These are phyloP conservation scores for Fregata magnificens DNA, from an alignment of 2,113 vertebrate genomes.

Conservation along the genomic window DNA sequence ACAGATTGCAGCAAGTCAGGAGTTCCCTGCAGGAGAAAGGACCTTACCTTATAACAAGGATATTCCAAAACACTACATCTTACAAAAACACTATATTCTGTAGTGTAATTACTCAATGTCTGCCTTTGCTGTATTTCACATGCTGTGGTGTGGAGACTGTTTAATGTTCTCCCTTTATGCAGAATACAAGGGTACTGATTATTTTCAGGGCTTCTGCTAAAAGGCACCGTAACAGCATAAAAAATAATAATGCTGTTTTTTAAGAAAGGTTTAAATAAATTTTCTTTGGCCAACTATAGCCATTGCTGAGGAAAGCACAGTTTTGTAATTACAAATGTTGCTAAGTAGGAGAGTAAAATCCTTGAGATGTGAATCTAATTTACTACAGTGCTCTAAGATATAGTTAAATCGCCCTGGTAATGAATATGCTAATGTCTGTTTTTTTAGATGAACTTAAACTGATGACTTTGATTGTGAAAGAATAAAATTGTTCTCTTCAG, in stretches of 20 bases:
- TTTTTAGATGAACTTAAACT: constrained; percentile 29
- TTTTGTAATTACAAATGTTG: not conserved
- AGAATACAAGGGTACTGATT: not conserved
- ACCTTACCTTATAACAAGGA: not conserved
- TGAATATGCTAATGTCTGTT: not conserved
- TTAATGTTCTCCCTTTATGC: not conserved
- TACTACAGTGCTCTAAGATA: not conserved
- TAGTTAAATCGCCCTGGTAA: not conserved
- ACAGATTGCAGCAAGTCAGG: not conserved
- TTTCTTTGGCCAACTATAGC: not conserved
- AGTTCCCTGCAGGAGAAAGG: not conserved
- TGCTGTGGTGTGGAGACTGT: not conserved
- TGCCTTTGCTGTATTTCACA: not conserved
- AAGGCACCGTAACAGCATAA: not conserved
- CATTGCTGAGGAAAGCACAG: not conserved
- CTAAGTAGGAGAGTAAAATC: not conserved
- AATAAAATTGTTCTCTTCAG: constrained; percentile 8
- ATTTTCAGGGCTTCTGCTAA: not conserved
- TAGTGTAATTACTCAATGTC: not conserved
- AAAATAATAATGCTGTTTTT: not conserved
- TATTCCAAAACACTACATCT: not conserved
- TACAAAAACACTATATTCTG: not conserved
- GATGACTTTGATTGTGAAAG: not conserved
- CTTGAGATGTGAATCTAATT: not conserved
- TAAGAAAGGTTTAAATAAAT: not conserved